phyloP scores from a whole-genome alignment of 2,113 vertebrate species.

The Ageneiosus marmoratus region DNA sequence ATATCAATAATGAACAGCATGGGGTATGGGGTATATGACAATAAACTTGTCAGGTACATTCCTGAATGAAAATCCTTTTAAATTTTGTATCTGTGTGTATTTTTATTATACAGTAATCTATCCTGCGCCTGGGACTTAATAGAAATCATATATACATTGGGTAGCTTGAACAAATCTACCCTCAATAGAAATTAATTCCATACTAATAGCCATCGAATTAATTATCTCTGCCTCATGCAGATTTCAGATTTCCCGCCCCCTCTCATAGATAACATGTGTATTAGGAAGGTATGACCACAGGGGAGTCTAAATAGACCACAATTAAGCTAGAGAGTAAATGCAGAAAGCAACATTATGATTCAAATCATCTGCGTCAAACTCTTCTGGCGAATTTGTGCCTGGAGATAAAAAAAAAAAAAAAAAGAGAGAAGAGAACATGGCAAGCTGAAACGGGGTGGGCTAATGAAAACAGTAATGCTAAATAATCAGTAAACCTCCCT shows the following conservation, averaged over 20 bases:
- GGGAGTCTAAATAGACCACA: constrained; percentile 20
- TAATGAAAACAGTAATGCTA: constrained; percentile 71
- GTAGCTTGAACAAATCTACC: background rate
- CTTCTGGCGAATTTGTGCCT: constrained; percentile 54
- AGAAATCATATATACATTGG: no score
- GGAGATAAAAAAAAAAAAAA: constrained; percentile 53
- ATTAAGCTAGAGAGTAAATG: constrained; percentile 26
- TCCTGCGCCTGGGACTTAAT: no score
- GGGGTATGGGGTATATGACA: no score
- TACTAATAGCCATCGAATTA: background rate
- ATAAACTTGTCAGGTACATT: background rate
- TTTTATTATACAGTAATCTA: background rate
- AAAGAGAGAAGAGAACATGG: constrained; percentile 38
- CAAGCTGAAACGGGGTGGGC: constrained; percentile 56
- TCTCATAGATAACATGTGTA: constrained; percentile 8
- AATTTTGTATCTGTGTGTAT: background rate
- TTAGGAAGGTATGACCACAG: constrained; percentile 30
- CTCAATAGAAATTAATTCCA: background rate
- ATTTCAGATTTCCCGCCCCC: background rate
- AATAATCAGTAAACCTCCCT: constrained; percentile 70
- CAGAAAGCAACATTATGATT: constrained; percentile 37
- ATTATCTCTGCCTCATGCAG: constrained; percentile 4
- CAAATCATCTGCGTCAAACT: constrained; percentile 60
- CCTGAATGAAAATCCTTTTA: no score
- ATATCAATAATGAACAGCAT: no score